Evolutionary conservation across 2,888 invertebrate species (phyloP).

Genomic region (Deilephila porcellus): DNA sequence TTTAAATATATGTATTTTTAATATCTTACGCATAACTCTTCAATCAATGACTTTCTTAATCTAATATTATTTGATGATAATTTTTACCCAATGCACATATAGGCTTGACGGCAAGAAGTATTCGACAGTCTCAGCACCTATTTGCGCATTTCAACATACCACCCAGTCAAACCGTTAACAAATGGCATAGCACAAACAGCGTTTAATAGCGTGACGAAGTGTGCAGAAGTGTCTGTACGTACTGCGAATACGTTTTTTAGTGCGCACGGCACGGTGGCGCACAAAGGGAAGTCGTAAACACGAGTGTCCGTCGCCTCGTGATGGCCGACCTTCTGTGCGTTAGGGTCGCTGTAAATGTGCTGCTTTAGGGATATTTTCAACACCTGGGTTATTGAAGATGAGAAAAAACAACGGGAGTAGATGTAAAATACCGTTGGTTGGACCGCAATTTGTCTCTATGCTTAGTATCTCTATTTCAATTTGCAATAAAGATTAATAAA

Average conservation of each 20-base stretch:
- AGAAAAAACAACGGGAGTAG: not conserved
- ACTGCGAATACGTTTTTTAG: conserved; percentile 66
- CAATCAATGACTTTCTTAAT: too few relatives aligned
- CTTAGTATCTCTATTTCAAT: too few relatives aligned
- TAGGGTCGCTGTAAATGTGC: conserved; percentile 35
- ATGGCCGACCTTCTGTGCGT: conserved; percentile 62
- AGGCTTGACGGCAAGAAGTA: too few relatives aligned
- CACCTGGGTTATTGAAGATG: not conserved
- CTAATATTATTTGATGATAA: too few relatives aligned
- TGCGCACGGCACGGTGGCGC: conserved; percentile 51
- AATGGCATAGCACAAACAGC: conserved; percentile 33
- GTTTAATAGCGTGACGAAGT: conserved; percentile 53
- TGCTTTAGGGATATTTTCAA: not conserved
- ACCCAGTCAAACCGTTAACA: conserved; percentile 8
- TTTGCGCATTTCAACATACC: conserved; percentile 5
- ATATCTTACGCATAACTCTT: too few relatives aligned
- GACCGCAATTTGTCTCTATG: too few relatives aligned
- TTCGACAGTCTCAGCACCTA: too few relatives aligned
- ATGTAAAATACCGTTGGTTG: too few relatives aligned
- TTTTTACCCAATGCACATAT: too few relatives aligned
- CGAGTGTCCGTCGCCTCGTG: conserved; percentile 57
- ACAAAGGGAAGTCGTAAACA: conserved; percentile 75
- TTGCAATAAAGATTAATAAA: too few relatives aligned
- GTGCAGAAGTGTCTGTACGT: conserved; percentile 56
- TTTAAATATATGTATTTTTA: too few relatives aligned